phyloP scores from a whole-genome alignment of 2,888 invertebrate genomes.

The Andrena camellia region DNA sequence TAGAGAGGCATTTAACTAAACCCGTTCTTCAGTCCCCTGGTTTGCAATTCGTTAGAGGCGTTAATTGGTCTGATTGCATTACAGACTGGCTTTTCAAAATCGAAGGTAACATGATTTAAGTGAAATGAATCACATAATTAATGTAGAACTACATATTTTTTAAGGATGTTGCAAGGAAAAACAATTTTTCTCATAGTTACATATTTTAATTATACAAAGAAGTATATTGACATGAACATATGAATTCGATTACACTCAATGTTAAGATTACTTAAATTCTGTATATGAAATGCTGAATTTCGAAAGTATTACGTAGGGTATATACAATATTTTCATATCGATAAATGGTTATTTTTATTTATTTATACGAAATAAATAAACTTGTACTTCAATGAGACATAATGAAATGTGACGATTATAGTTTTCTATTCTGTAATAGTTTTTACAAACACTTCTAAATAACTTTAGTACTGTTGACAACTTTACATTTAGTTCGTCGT shows the following conservation, averaged over 20 bases:
- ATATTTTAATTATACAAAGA: neutral
- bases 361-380: conserved; percentile 32
- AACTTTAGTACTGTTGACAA: neutral
- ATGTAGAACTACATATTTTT: conserved; percentile 11
- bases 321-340: conserved; percentile 7
- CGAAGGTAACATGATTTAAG: conserved; percentile 4
- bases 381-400: conserved; percentile 12
- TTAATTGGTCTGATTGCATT: neutral
- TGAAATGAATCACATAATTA: neutral
- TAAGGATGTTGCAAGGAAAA: neutral
- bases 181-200: neutral
- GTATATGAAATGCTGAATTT: neutral
- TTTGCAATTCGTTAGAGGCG: conserved; percentile 2
- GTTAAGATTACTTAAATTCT: conserved; percentile 20
- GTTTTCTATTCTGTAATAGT: conserved; percentile 20
- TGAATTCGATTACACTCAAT: conserved; percentile 17
- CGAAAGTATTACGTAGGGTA: conserved; percentile 17
- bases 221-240: neutral
- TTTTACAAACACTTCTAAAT: neutral
- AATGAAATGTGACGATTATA: conserved; percentile 15
- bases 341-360: conserved; percentile 27
- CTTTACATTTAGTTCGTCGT: neutral
- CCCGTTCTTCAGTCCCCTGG: neutral
- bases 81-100: conserved; percentile 14
- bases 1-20: conserved; percentile 6